Evolutionary conservation across 2,113 vertebrate species (phyloP), one percentile per base, ranked within the genome.

Genomic region (Todiramphus saurophagus): DNA sequence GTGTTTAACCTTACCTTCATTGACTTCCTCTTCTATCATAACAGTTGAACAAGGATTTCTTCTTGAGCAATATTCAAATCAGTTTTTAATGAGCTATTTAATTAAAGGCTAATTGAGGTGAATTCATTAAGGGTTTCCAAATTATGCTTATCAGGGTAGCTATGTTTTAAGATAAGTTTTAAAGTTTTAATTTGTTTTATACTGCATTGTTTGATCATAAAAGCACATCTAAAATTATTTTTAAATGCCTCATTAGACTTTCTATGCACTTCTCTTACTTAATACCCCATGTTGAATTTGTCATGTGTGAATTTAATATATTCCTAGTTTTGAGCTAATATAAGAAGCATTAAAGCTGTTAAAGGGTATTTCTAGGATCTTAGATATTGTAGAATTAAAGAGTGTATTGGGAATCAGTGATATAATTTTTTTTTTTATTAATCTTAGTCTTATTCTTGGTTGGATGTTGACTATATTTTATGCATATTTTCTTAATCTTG

Each of bases 91-190:
- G 95, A 98, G 97, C 96, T 98, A 97, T 97, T 99, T 98, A 98
- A 98, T 98, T 98, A 98, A 98, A 98, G 98, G 98, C 98, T 99
- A 99, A 99, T 99, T 98, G 98, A 98, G 98, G 98, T 98, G 98
- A 98, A 98, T 98, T 98, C 98, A 98, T 98, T 98, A 98, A 97
- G 98, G 97, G 93, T 97, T 98, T 98, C 89, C 83, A 97, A 98
- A 98, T 98, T 98, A 97, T 94, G 96, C 97, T 98, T 98, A 97
- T 98, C 95, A 74, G 96, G 88, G 67, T 96, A 93, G 97, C 96
- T 97, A 95, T 95, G 94, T 97, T 98, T 97, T 97, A 97, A 97
- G 97, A 97, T 97, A 97, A 97, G 94, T 97, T 98, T 98, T 97
- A 97, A 97, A 95, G 98, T 43, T 43, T 43, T 43, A 43, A 97